Evolutionary conservation across 2,797 vertebrate genomes (phyloP).

Genomic region (Sylvilagus floridanus): DNA sequence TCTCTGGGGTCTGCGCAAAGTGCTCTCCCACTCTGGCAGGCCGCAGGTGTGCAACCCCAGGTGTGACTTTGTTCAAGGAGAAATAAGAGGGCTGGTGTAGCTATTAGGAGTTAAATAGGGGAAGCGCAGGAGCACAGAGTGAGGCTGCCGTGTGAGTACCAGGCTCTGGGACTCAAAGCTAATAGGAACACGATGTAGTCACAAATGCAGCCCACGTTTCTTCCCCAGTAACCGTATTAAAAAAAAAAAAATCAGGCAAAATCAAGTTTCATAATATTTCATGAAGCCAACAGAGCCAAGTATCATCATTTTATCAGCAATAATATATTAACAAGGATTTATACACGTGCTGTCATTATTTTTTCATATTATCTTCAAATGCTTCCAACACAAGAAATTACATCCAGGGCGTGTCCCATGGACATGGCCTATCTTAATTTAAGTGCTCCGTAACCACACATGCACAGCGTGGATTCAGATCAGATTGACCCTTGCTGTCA

Average conservation of each 20-base stretch:
- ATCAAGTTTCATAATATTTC: constrained; percentile 12
- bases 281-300: not conserved
- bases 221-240: not conserved
- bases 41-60: not conserved
- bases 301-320: not conserved
- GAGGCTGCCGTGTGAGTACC: too few relatives aligned
- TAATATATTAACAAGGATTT: not conserved
- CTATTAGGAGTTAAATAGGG: not conserved
- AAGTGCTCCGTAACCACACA: not conserved
- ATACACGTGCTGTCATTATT: not conserved
- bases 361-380: not conserved
- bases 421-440: not conserved
- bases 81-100: not conserved
- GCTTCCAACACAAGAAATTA: too few relatives aligned
- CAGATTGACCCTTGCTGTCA: not conserved
- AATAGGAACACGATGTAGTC: not conserved
- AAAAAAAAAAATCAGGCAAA: not conserved
- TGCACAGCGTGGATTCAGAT: fast-evolving
- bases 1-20: not conserved
- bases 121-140: too few relatives aligned
- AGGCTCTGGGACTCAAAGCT: too few relatives aligned
- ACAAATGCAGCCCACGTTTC: not conserved
- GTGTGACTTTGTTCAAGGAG: not conserved
- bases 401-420: fast-evolving
- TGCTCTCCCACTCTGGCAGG: too few relatives aligned